phyloP scores from a whole-genome alignment of 1,140 invertebrate genomes.

The Hylaeus volcanicus region DNA sequence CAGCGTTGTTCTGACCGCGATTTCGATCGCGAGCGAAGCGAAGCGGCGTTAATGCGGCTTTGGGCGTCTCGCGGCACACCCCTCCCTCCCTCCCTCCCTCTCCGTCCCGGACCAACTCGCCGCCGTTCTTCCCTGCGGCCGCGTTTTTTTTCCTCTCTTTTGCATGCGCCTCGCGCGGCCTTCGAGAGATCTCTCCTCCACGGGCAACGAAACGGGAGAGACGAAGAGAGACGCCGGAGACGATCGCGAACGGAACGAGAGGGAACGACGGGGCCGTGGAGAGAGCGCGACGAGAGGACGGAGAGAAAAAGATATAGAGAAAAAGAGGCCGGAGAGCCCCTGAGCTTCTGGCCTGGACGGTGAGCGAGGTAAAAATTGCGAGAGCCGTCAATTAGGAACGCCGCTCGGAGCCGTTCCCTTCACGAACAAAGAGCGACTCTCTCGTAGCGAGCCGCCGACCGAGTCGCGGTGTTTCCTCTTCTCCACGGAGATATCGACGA shows the following conservation, averaged over 20 bases:
- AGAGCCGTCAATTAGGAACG: constrained; percentile 73
- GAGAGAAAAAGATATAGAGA: constrained; percentile 51
- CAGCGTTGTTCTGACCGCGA: too few relatives aligned
- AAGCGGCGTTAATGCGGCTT: constrained; percentile 65
- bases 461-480: constrained; percentile 9
- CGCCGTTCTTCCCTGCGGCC: background rate
- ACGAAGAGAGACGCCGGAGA: background rate
- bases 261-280: background rate
- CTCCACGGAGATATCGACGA: constrained; percentile 46
- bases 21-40: constrained; percentile 56
- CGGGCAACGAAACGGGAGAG: constrained; percentile 32
- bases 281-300: constrained; percentile 4
- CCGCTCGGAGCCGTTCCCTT: constrained; percentile 54
- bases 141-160: constrained; percentile 61
- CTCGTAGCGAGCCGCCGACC: constrained; percentile 14
- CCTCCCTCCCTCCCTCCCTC: constrained; percentile 1
- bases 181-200: constrained; percentile 62
- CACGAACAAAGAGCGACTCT: constrained; percentile 62
- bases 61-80: constrained; percentile 31
- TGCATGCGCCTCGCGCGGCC: constrained; percentile 66
- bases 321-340: constrained; percentile 50
- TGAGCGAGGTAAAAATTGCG: constrained; percentile 68
- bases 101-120: background rate
- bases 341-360: constrained; percentile 61
- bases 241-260: background rate